Conservation (phyloP, 2,797 vertebrate species). For the Hyperoplus immaculatus region DNA sequence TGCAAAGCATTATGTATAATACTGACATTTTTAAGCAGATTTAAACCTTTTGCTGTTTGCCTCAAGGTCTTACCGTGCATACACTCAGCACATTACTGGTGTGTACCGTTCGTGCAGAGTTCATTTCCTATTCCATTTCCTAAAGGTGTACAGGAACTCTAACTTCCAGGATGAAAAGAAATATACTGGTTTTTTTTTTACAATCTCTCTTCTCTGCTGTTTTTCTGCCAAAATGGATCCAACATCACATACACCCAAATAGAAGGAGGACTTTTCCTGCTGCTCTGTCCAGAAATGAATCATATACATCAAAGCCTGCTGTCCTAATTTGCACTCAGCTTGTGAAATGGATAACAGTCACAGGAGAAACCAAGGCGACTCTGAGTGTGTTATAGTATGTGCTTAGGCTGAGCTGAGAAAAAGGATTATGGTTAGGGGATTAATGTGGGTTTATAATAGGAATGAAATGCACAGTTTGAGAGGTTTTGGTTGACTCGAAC, state of each 20-base stretch:
- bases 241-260: too few relatives aligned
- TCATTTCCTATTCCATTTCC: constrained; percentile 18
- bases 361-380: constrained; percentile 14
- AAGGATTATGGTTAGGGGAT: constrained; percentile 54
- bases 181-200: constrained; percentile 24
- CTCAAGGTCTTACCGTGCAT: constrained; percentile 1
- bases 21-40: constrained; percentile 22
- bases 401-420: constrained; percentile 39
- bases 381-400: constrained; percentile 34
- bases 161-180: not conserved
- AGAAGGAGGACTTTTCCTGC: constrained; percentile 3
- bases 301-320: constrained; percentile 25
- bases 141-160: not conserved
- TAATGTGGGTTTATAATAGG: constrained; percentile 43
- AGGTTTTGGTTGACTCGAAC: constrained; percentile 30
- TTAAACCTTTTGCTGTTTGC: constrained; percentile 18
- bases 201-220: not conserved
- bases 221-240: not conserved
- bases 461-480: constrained; percentile 43
- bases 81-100: constrained; percentile 24
- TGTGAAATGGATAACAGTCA: constrained; percentile 20
- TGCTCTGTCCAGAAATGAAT: not conserved
- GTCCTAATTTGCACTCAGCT: constrained; percentile 18
- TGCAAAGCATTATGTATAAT: constrained; percentile 22
- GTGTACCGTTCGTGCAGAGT: not conserved